These are phyloP conservation scores for Periparus ater DNA, from an alignment of 2,797 vertebrate genomes.

Conservation along the genomic window DNA sequence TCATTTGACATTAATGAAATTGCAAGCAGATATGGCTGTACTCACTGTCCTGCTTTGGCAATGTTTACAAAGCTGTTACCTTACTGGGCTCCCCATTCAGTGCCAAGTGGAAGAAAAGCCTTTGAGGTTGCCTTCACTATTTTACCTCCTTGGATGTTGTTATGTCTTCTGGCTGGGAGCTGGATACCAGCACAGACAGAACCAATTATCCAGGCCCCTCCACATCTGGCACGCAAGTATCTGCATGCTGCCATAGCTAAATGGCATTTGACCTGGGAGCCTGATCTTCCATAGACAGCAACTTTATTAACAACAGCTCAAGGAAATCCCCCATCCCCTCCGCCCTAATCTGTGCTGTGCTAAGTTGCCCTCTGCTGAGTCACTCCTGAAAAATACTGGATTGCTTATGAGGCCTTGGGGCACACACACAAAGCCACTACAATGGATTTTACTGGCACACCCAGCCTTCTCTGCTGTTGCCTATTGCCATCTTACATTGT, in stretches of 20 bases:
- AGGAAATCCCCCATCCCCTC: background rate
- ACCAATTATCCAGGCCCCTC: constrained; percentile 6
- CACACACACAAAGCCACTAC: background rate
- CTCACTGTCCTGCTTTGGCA: background rate
- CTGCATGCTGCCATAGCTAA: background rate
- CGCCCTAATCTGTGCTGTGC: background rate
- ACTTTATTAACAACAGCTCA: constrained; percentile 12
- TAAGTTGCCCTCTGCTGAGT: background rate
- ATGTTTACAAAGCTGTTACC: background rate
- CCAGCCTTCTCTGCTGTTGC: background rate
- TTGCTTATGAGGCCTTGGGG: background rate
- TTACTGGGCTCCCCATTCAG: background rate
- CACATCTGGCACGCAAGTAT: background rate
- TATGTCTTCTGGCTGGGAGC: constrained; percentile 21
- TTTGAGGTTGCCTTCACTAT: constrained; percentile 6
- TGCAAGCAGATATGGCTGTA: background rate
- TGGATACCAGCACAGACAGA: constrained; percentile 1
- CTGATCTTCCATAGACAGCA: background rate
- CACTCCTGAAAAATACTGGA: background rate
- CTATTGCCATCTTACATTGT: background rate
- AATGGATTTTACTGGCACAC: background rate
- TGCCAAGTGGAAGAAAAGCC: background rate
- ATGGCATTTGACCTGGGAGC: constrained; percentile 27
- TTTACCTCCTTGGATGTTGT: constrained; percentile 18
- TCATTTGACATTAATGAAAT: background rate